Base-by-base conservation (phyloP, 1,140 invertebrate species). In the Rhagoletis zephyria region DNA sequence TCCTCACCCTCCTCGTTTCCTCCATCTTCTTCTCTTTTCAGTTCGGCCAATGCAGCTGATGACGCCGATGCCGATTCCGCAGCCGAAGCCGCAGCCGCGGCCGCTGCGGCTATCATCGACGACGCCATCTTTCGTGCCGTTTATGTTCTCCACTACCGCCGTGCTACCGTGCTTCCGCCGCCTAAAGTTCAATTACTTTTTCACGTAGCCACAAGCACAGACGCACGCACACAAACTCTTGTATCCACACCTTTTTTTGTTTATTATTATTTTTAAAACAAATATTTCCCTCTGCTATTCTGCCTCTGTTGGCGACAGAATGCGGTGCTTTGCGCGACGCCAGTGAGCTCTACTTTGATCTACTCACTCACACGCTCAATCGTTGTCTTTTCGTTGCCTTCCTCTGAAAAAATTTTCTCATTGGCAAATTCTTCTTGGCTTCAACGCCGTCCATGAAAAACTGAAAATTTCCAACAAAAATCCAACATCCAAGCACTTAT, bases 1-100 rank as follows among this genome's bases (percentile, higher is more conserved):
- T 81, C 74, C 10, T 81, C 48, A 77, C 88, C 92, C 64, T 92
- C 88, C 85, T 91, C 91, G 88, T 90, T 92, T 85, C 91, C 90
- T 86, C 90, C 90, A 81, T 90, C 88, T 45, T 60, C 61, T 64
- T 74, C 48, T 6, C 87, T 51, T 56, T 89, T 88, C 87, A 88
- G 87, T 88, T 89, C 90, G 88, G 90, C 90, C 89, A 90, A 89
- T 91, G 91, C 90, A 14, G 70, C 56, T 45, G 86, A 40, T 61
- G 64, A 70, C 45, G 56, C 67, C 70, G 61, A 65, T 77, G 56
- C 40, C 42, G 87, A 61, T 40, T 67, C 85, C 51, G 59, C 56
- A 51, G 51, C 67, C 70, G 61, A 65, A 63, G 56, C 40, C 42
- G 87, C 42, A 30, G 85, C 85, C 51, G 59, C 56, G 30, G 51